Conservation (phyloP, 2,888 invertebrate genomes). For the Brachycybe producta region DNA sequence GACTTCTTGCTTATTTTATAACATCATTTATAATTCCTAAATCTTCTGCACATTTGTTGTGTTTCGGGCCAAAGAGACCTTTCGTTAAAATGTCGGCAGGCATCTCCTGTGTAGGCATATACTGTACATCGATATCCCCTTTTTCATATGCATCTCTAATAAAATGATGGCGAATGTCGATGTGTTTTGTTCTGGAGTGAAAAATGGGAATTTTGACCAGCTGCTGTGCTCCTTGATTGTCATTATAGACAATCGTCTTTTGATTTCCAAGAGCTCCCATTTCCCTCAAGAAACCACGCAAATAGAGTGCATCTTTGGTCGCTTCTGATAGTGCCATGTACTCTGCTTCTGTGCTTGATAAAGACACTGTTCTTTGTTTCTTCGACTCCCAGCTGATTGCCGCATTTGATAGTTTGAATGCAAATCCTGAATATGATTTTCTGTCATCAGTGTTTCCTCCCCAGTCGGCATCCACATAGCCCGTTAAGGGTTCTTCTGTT, state of each 20-base stretch:
- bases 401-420: too few relatives aligned
- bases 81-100: constrained; percentile 14
- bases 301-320: constrained; percentile 2
- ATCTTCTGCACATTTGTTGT: not conserved
- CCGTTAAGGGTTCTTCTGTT: not conserved
- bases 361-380: constrained; percentile 2
- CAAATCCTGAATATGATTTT: not conserved
- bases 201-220: constrained; percentile 19
- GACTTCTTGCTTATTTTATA: too few relatives aligned
- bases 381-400: not conserved
- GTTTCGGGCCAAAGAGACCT: constrained; percentile 7
- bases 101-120: constrained; percentile 14
- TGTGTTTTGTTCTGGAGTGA: constrained; percentile 23
- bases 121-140: not conserved
- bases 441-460: constrained; percentile 1
- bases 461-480: constrained; percentile 13
- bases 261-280: not conserved
- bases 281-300: not conserved
- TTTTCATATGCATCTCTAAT: constrained; percentile 16
- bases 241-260: constrained; percentile 9
- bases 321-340: constrained; percentile 4
- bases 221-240: constrained; percentile 23
- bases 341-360: constrained; percentile 10
- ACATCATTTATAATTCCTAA: too few relatives aligned
- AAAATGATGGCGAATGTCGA: constrained; percentile 21